Conservation (phyloP, 1,140 invertebrate genomes). For the Cyclargus thomasi region DNA sequence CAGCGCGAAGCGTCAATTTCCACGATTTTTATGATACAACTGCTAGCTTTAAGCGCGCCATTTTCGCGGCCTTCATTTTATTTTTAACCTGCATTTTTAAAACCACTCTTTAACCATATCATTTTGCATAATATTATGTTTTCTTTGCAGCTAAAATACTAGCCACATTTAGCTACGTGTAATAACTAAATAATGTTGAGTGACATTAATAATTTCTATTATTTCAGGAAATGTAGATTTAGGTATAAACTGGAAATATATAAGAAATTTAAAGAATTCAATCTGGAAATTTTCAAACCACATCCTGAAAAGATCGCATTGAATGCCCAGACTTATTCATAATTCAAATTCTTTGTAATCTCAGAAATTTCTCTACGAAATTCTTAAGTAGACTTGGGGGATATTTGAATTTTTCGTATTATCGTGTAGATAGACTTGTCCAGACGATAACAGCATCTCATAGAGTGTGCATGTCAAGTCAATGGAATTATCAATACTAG, state of each 20-base stretch:
- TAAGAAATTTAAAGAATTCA: background rate
- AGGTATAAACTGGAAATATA: background rate
- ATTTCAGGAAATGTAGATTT: too few species aligned
- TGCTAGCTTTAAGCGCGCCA: constrained; percentile 1
- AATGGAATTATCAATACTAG: too few species aligned
- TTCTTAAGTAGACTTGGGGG: background rate
- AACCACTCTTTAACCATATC: background rate
- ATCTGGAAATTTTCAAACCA: background rate
- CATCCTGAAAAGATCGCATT: background rate
- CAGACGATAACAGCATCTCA: background rate
- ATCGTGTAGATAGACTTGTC: background rate
- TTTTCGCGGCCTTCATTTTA: constrained; percentile 8
- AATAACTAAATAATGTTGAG: too few species aligned
- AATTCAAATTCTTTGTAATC: constrained; percentile 3
- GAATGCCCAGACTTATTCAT: background rate
- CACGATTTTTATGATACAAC: constrained; percentile 9
- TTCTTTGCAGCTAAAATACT: too few species aligned
- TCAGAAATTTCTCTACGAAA: background rate
- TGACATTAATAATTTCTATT: too few species aligned
- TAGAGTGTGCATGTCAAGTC: too few species aligned
- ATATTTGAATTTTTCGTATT: background rate
- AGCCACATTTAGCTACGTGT: too few species aligned
- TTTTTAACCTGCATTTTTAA: constrained; percentile 12
- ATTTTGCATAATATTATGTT: background rate
- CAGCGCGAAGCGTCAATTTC: constrained; percentile 9